Evolutionary conservation across 2,797 vertebrate species (phyloP), one percentile per base, ranked within the genome.

Genomic region (Sebastes kiyomatsui): DNA sequence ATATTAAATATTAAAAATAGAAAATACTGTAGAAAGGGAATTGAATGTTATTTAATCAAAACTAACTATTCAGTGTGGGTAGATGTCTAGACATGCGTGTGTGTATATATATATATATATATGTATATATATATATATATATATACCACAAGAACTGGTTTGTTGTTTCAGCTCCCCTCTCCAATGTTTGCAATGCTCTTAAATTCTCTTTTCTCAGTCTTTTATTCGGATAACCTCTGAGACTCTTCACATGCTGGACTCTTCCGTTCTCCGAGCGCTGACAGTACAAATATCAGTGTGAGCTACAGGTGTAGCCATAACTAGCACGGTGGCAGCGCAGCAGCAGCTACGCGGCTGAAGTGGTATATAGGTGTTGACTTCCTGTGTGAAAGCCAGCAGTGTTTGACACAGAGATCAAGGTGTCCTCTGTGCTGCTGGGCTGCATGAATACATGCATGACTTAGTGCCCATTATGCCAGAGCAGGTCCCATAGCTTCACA

Each of bases 381-480:
- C 30, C 35, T 72, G 55, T 76, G 69, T 78, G 42, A 75, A 64
- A 82, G 74, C 67, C 72, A 66, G 77, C 64, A 55, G 74, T 75
- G 79, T 73, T 67, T 77, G 70, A 89, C 79, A 85, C 62, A 79
- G 35, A 84, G 79, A 84, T 81, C 79, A 87, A 75, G 73, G 75
- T 86, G 74, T 84, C 81, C 86, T 83, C 66, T 81, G 75, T 86
- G 75, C 84, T 60, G 62, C 83, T 74, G 87, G 49, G 66, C 61
- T 46, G 52, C 82, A 90, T 87, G 83, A 93, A 90, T 89, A 83
- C 81, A 92, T 91, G 86, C 85, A 87, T 93, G 80, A 88, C 75
- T 85, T 85, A 73, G 70, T 68, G 77, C 18, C 70, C 30, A 81
- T 89, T 88, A 86, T 87, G 70, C 84, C 73, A 72, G 23, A 75